Conservation (phyloP, 2,797 vertebrate genomes). For the Eidolon dupreanum region DNA sequence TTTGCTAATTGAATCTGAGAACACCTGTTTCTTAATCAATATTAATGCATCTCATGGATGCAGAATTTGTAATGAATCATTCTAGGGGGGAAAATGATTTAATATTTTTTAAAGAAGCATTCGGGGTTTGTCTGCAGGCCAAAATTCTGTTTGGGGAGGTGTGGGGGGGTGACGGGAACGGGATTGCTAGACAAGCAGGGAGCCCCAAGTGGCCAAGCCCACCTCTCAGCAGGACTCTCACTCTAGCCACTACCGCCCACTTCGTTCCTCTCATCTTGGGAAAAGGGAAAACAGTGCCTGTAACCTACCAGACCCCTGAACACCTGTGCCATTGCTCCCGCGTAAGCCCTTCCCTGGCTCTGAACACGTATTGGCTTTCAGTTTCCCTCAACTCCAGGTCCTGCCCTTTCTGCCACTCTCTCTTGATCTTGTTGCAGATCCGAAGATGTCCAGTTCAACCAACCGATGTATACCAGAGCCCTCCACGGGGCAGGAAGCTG, state of each 20-base stretch:
- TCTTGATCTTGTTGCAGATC: background rate
- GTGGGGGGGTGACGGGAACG: background rate
- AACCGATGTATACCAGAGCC: background rate
- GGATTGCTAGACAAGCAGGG: background rate
- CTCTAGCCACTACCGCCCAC: background rate
- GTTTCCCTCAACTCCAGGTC: background rate
- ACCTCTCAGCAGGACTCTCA: background rate
- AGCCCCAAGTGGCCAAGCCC: background rate
- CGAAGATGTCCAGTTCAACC: background rate
- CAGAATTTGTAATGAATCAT: conserved; percentile 72
- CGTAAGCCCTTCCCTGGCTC: background rate
- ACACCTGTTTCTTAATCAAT: conserved; percentile 80
- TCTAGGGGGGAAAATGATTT: background rate
- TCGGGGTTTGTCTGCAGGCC: background rate
- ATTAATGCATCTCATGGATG: conserved; percentile 69
- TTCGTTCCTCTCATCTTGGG: background rate
- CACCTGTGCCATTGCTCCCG: fast-evolving
- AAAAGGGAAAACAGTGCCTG: background rate
- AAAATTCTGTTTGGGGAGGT: background rate
- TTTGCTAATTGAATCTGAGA: conserved; percentile 77
- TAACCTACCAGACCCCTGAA: background rate
- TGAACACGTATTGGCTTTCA: background rate
- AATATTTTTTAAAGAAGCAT: background rate
- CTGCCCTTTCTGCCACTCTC: background rate
- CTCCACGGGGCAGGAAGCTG: background rate